These are phyloP conservation scores for Microcebus ravelobensis DNA, from an alignment of 2,113 vertebrate species.

Conservation along the genomic window DNA sequence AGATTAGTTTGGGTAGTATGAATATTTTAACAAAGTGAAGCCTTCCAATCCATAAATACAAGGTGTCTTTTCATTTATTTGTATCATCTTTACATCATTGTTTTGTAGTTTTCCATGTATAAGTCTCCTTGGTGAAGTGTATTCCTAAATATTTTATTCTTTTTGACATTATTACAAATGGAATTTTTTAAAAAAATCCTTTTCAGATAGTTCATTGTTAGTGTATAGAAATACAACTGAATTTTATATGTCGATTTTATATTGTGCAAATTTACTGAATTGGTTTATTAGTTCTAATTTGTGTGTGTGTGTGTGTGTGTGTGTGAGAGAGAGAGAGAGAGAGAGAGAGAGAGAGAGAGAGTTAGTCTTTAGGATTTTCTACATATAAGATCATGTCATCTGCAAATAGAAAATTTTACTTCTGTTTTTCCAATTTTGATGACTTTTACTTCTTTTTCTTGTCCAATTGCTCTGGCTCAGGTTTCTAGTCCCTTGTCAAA, in stretches of 20 bases:
- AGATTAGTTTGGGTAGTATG: neutral
- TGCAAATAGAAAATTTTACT: neutral
- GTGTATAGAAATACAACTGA: neutral
- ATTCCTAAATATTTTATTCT: neutral
- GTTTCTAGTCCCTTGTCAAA: neutral
- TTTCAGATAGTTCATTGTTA: neutral
- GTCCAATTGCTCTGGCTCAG: neutral
- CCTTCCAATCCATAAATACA: neutral
- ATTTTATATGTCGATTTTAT: neutral
- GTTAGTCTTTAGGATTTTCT: neutral
- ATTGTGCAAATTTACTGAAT: neutral
- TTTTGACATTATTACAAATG: neutral
- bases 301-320: neutral
- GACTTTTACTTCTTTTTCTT: neutral
- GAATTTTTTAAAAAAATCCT: neutral
- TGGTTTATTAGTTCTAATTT: neutral
- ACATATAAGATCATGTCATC: neutral
- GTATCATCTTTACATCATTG: neutral
- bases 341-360: too few relatives aligned
- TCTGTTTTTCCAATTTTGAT: neutral
- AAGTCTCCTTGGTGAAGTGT: neutral
- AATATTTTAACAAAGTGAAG: neutral
- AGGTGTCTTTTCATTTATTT: neutral
- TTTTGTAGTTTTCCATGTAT: neutral
- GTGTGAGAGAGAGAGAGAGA: too few relatives aligned